phyloP scores from a whole-genome alignment of 2,888 invertebrate species.

The Lucinisca nassula region DNA sequence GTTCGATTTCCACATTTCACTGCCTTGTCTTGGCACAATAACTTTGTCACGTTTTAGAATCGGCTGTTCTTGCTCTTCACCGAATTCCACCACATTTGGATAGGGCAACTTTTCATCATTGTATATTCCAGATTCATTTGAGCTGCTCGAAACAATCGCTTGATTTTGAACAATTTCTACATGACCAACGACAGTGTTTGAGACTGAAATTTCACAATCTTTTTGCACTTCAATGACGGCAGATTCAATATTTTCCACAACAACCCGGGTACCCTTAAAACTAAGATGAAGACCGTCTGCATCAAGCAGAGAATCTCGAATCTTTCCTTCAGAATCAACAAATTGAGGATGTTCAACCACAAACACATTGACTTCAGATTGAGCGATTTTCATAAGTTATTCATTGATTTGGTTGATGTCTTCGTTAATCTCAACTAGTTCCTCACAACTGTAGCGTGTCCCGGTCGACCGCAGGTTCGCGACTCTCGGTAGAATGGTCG shows the following conservation, averaged over 20 bases:
- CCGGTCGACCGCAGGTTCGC: neutral
- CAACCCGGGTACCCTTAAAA: neutral
- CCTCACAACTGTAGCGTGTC: neutral
- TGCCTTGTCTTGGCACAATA: neutral
- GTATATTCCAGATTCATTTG: too few species aligned
- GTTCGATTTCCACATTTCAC: neutral
- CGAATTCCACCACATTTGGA: neutral
- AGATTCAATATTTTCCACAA: neutral
- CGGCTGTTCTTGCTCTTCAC: neutral
- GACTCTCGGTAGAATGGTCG: neutral
- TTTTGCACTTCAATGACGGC: neutral
- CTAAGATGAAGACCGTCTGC: conserved; percentile 6
- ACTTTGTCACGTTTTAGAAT: neutral
- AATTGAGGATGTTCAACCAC: conserved; percentile 6
- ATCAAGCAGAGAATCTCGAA: neutral
- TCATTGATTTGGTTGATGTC: neutral
- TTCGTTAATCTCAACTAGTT: neutral
- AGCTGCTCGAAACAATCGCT: too few species aligned
- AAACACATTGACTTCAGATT: neutral
- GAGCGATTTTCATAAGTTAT: neutral
- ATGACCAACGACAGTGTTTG: neutral
- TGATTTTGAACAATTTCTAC: neutral
- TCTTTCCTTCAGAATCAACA: neutral
- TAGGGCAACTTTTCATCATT: neutral
- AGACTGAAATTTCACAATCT: neutral